Conservation (phyloP, 2,113 vertebrate species). For the Chauna torquata region DNA sequence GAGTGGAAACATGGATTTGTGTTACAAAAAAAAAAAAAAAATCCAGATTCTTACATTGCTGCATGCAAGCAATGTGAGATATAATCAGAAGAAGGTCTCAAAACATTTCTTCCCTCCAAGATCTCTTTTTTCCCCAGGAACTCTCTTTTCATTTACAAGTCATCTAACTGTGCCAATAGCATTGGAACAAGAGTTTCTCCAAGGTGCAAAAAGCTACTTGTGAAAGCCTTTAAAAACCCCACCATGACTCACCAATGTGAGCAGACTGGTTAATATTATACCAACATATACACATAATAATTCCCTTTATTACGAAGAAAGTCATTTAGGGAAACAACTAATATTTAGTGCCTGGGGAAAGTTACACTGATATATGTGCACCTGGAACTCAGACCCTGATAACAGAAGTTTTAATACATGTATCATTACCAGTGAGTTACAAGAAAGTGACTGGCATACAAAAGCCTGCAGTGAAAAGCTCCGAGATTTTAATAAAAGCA, state of each 20-base stretch:
- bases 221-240: neutral
- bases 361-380: rapidly evolving
- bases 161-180: neutral
- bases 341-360: neutral
- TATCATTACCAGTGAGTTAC: neutral
- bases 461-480: neutral
- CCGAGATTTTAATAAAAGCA: neutral
- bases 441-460: neutral
- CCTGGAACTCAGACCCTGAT: neutral
- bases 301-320: neutral
- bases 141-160: neutral
- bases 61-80: neutral
- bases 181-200: neutral
- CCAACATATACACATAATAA: neutral
- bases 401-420: neutral
- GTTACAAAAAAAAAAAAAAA: too few relatives aligned
- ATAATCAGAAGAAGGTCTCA: neutral
- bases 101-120: neutral
- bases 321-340: neutral
- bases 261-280: neutral
- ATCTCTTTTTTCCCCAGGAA: neutral
- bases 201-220: neutral
- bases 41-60: neutral
- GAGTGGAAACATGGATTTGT: neutral
- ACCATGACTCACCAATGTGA: neutral